These are phyloP conservation scores for Passer montanus DNA, from an alignment of 2,113 vertebrate genomes.

Conservation along the genomic window DNA sequence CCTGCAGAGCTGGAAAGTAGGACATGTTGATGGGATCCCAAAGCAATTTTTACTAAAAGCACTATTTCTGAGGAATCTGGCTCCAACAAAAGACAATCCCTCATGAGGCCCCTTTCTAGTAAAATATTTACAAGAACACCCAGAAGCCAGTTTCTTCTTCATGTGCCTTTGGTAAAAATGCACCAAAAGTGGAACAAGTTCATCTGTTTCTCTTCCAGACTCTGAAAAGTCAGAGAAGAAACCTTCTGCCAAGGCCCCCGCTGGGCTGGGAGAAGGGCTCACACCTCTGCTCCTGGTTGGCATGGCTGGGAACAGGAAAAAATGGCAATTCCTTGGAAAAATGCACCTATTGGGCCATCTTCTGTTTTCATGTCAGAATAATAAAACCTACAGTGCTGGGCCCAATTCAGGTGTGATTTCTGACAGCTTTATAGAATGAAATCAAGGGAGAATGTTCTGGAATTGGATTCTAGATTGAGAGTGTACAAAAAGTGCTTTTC, in stretches of 20 bases:
- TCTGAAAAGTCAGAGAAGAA: background rate
- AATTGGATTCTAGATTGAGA: background rate
- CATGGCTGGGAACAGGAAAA: background rate
- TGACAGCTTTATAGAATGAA: background rate
- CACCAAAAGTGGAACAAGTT: background rate
- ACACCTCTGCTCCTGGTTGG: background rate
- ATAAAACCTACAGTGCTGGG: background rate
- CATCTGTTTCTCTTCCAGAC: background rate
- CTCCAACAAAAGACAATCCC: background rate
- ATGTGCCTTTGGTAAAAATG: background rate
- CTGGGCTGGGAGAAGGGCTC: background rate
- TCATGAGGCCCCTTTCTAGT: background rate
- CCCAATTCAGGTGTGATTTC: background rate
- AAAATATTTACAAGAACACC: conserved; percentile 51
- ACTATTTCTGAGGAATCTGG: background rate
- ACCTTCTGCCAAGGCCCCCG: background rate
- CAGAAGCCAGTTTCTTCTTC: background rate
- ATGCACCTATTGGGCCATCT: background rate
- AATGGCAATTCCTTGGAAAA: background rate
- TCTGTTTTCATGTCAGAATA: background rate
- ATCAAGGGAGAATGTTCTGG: background rate
- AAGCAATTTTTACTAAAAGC: conserved; percentile 12
- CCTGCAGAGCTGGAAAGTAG: conserved; percentile 5
- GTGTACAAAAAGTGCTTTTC: background rate
- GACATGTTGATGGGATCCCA: background rate